phyloP scores from a whole-genome alignment of 2,113 vertebrate species.

The Elgaria multicarinata region DNA sequence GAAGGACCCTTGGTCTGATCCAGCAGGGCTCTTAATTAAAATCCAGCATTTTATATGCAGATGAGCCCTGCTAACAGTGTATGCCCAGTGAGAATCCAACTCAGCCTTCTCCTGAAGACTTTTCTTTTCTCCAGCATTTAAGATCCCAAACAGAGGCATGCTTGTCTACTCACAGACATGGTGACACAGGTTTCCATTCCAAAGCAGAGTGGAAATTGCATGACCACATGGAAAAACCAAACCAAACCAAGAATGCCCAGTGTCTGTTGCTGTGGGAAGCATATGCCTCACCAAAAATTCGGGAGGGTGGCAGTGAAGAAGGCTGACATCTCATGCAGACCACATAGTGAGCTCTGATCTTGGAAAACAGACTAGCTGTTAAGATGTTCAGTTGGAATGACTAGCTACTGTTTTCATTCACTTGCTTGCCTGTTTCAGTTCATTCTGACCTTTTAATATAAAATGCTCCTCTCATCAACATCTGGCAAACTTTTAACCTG shows the following conservation, averaged over 20 bases:
- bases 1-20: too few relatives aligned
- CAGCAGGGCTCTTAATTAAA: too few relatives aligned
- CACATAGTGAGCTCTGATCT: conserved; percentile 41
- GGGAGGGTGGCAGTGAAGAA: neutral
- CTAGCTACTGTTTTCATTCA: conserved; percentile 42
- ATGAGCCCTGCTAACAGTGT: neutral
- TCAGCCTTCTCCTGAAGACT: neutral
- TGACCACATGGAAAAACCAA: conserved; percentile 46
- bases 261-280: conserved; percentile 56
- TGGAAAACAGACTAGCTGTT: conserved; percentile 54
- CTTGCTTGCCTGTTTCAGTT: neutral
- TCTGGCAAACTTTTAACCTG: neutral
- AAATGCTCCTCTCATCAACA: conserved; percentile 43
- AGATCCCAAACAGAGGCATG: neutral
- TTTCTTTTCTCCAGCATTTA: neutral
- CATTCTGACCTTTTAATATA: conserved; percentile 63
- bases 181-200: conserved; percentile 24
- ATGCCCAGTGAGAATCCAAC: neutral
- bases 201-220: conserved; percentile 48
- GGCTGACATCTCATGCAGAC: conserved; percentile 17
- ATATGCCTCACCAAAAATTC: conserved; percentile 20
- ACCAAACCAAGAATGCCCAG: conserved; percentile 53
- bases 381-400: conserved; percentile 26
- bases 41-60: neutral
- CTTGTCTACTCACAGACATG: conserved; percentile 24